Evolutionary conservation across 1,140 invertebrate genomes (phyloP).

Genomic region (Tetragonula clypearis): DNA sequence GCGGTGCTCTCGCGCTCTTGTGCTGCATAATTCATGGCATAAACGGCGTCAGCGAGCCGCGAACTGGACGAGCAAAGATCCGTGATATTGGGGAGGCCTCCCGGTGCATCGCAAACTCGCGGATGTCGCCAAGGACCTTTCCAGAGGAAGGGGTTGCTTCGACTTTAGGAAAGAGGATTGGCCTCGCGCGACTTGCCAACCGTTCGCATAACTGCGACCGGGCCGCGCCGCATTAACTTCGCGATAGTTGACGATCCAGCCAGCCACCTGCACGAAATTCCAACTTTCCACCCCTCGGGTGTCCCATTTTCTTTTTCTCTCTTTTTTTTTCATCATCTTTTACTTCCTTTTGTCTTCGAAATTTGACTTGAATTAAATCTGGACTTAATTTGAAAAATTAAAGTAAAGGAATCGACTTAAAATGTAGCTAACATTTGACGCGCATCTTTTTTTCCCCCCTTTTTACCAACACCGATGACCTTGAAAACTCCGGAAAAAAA

Average conservation of each 20-base stretch:
- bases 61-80: slow-evolving; percentile 43
- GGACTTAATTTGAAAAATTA: too few species aligned
- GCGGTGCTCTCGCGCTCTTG: slow-evolving; percentile 39
- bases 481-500: too few species aligned
- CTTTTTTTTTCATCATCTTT: background rate
- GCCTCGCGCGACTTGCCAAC: background rate
- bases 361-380: too few species aligned
- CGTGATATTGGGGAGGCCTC: slow-evolving; percentile 49
- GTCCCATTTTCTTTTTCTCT: too few species aligned
- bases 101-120: slow-evolving; percentile 30
- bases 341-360: too few species aligned
- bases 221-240: slow-evolving; percentile 12
- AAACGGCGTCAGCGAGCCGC: slow-evolving; percentile 53
- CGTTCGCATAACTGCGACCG: slow-evolving; percentile 9
- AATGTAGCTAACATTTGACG: too few species aligned
- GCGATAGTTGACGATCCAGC: background rate
- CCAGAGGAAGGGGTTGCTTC: slow-evolving; percentile 3
- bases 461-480: too few species aligned
- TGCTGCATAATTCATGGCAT: slow-evolving; percentile 63
- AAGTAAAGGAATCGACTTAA: too few species aligned
- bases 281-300: slow-evolving; percentile 3
- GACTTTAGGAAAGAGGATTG: slow-evolving; percentile 43
- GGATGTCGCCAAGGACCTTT: slow-evolving; percentile 19
- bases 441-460: too few species aligned
- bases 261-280: slow-evolving; percentile 6